Evolutionary conservation across 2,113 vertebrate genomes (phyloP), one percentile per base, ranked within the genome.

Genomic region (Tilapia sparmanii): DNA sequence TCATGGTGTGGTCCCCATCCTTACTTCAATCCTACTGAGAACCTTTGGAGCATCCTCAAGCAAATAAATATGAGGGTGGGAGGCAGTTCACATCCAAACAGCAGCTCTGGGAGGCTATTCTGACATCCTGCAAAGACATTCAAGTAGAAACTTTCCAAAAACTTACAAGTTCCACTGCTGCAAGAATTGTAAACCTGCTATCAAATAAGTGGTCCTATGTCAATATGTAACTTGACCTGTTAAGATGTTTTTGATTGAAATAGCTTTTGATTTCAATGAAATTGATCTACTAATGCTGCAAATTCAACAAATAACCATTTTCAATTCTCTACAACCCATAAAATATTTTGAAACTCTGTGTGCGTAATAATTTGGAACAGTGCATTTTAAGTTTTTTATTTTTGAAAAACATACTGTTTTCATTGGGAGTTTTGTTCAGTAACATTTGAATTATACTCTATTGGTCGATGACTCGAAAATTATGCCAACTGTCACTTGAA

Each of bases 1-100:
- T 22, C 52, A 22, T 11, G 52, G 52, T 54, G 52, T 52, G 50
- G 9, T 2, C 19, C 19, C 9, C 50, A 10, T 52, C 2, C 2
- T 42, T 42, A 53, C 19, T 4, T 53, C 52, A 22, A 11, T 22
- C n/a, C 52, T 11, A 11, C 0, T 11, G n/a, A 0, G 10, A 54
- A 54, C n/a, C 10, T 22, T 54, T 54, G 10, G 52, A 22, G 52
- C n/a, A 0, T 54, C 52, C n/a, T 54, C 53, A 54, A 54, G 1
- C 6, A 54, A 24, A 12, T 0, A 7, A 4, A 54, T 7, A 4
- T 12, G 10, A 54, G n/a, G n/a, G 10, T 54, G 52, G 52, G n/a
- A 54, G 52, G 52, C n/a, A 12, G 52, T 54, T 54, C n/a, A 22
- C n/a, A 54, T 24, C 53, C 11, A 24, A 55, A 55, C 0, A 55